Base-by-base conservation (phyloP, 1,140 invertebrate species). In the Centruroides sculpturatus region DNA sequence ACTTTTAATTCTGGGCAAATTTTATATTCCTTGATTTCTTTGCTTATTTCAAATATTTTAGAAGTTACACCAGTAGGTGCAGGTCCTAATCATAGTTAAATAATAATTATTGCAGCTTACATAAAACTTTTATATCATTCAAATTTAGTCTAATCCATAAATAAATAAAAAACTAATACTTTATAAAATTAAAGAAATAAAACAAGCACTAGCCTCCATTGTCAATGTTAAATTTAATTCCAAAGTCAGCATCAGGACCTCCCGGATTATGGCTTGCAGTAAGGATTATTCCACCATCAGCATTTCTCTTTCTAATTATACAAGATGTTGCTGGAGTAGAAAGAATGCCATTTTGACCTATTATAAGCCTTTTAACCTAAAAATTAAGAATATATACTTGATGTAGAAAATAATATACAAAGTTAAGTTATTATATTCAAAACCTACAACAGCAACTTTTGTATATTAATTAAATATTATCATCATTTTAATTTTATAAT, bases 261-360 rank as follows among this genome's bases (percentile, higher is more conserved):
- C 97, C 97, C 35, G 97, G 96, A 79, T 99, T 99, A 73, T 99
- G 97, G 56, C 92, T 97, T 1, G 97, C 97, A 23, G 97, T 99
- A 13, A 99, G 76, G 23, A 99, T 85, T 70, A 99, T 98, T 35
- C 95, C 97, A 68, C 95, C 92, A 80, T 73, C 66, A 47, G 89
- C 83, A 71, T 89, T 82, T 68, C 86, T 82, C 74, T 92, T 90
- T 63, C 95, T 81, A 70, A 99, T 99, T 47, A 98, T 77, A 69
- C 83, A 84, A 3, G 96, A 98, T 1, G 97, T 89, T 34, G 95
- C 92, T 35, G 96, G 96, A 9, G 96, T 99, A 36, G 94, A 98
- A 7, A 99, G 77, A 60, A 99, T 88, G 10, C 94, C 95, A 79
- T 91, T 83, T 74, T 94, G 85, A 12, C 92, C 95, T 59, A 99